phyloP scores from a whole-genome alignment of 2,888 invertebrate genomes.

The Rhamphomyia laevipes region DNA sequence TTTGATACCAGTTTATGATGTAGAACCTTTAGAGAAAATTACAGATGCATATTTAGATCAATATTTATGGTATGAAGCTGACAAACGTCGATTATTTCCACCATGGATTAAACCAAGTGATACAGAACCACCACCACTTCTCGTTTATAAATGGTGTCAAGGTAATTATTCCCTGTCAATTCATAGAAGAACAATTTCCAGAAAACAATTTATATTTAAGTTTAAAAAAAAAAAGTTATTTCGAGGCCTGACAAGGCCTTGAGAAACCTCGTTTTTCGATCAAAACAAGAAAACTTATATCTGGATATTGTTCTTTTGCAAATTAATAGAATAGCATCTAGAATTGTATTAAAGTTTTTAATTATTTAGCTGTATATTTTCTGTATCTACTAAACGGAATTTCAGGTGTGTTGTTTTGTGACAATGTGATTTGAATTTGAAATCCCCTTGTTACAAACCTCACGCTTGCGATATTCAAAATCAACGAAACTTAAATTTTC shows the following conservation, averaged over 20 bases:
- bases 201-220: too few relatives aligned
- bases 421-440: constrained; percentile 48
- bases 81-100: constrained; percentile 91
- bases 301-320: too few relatives aligned
- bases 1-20: constrained; percentile 97
- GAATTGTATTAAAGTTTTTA: too few relatives aligned
- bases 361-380: too few relatives aligned
- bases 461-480: constrained; percentile 41
- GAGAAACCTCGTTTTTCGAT: too few relatives aligned
- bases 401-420: constrained; percentile 51
- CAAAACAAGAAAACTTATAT: too few relatives aligned
- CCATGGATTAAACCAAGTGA: constrained; percentile 99
- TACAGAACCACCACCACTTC: constrained; percentile 85
- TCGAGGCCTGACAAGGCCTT: too few relatives aligned
- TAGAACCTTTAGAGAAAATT: constrained; percentile 98
- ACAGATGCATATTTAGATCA: constrained; percentile 99
- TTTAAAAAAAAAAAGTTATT: too few relatives aligned
- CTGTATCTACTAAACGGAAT: constrained; percentile 2
- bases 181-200: too few relatives aligned
- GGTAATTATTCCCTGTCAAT: too few relatives aligned
- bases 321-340: too few relatives aligned
- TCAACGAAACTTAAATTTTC: constrained; percentile 9
- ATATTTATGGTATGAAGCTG: constrained; percentile 99
- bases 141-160: constrained; percentile 99
- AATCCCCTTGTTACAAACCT: constrained; percentile 61